A percentile compares a stretch with the other conserved stretches of the same genome.
Evolutionary conservation across 2,113 vertebrate species (phyloP).

Genomic region (Mungos mungo): DNA sequence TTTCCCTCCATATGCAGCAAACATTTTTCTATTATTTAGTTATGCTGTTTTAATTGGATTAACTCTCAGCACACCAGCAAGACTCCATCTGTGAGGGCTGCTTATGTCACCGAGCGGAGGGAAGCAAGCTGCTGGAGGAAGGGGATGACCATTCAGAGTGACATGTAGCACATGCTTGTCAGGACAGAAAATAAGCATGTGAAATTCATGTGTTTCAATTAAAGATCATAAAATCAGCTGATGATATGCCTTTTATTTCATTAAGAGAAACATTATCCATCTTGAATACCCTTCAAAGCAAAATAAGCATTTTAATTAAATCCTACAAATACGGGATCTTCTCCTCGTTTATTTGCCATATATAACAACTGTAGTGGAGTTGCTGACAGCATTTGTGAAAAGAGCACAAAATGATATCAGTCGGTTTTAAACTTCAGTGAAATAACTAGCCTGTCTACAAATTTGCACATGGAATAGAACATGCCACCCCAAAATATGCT

Average conservation of each 20-base stretch:
- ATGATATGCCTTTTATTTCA: constrained; percentile 33
- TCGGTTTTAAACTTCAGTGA: neutral
- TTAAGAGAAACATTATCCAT: constrained; percentile 48
- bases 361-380: neutral
- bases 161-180: neutral
- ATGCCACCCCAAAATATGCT: neutral
- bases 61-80: constrained; percentile 33
- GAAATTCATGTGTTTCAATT: constrained; percentile 43
- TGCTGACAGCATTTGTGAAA: neutral
- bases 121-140: neutral
- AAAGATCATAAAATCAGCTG: constrained; percentile 43
- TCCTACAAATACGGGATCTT: neutral
- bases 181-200: constrained; percentile 14
- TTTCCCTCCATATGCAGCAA: constrained; percentile 62
- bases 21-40: constrained; percentile 66
- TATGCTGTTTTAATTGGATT: constrained; percentile 60
- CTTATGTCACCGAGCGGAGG: constrained; percentile 6
- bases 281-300: constrained; percentile 29
- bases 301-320: constrained; percentile 66
- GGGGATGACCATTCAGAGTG: neutral
- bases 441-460: neutral
- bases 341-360: neutral
- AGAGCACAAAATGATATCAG: neutral
- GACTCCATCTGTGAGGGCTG: constrained; percentile 21
- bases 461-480: neutral